Evolutionary conservation across 2,888 invertebrate species (phyloP).

Genomic region (Sarcophaga carnaria): DNA sequence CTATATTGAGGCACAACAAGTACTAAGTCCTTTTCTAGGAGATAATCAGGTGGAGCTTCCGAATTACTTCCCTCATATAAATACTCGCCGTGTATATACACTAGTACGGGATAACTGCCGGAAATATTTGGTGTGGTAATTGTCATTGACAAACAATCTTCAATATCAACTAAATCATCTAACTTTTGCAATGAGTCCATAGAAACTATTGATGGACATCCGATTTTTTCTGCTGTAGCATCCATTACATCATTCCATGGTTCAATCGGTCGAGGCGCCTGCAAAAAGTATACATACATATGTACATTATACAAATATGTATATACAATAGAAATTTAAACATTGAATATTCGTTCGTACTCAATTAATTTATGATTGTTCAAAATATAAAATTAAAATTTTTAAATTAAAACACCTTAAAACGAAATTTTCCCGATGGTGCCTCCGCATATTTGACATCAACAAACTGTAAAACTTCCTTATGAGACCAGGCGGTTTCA

Average conservation of each 20-base stretch:
- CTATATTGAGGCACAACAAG: constrained; percentile 83
- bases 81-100: constrained; percentile 82
- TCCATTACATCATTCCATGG: constrained; percentile 79
- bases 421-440: constrained; percentile 77
- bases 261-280: constrained; percentile 78
- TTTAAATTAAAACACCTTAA: constrained; percentile 75
- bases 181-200: constrained; percentile 73
- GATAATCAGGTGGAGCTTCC: constrained; percentile 80
- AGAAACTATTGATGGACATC: constrained; percentile 79
- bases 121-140: constrained; percentile 78
- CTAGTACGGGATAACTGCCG: constrained; percentile 79
- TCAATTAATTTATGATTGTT: background rate
- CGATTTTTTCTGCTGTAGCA: constrained; percentile 77
- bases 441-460: constrained; percentile 79
- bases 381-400: background rate
- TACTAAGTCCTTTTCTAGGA: constrained; percentile 82
- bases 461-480: constrained; percentile 79
- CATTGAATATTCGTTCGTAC: background rate
- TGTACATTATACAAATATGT: background rate
- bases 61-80: constrained; percentile 80
- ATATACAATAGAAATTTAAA: background rate
- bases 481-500: constrained; percentile 77
- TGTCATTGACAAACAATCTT: constrained; percentile 79
- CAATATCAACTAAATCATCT: constrained; percentile 76
- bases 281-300: background rate